phyloP scores from a whole-genome alignment of 2,888 invertebrate species.

The Poecilus cupreus region DNA sequence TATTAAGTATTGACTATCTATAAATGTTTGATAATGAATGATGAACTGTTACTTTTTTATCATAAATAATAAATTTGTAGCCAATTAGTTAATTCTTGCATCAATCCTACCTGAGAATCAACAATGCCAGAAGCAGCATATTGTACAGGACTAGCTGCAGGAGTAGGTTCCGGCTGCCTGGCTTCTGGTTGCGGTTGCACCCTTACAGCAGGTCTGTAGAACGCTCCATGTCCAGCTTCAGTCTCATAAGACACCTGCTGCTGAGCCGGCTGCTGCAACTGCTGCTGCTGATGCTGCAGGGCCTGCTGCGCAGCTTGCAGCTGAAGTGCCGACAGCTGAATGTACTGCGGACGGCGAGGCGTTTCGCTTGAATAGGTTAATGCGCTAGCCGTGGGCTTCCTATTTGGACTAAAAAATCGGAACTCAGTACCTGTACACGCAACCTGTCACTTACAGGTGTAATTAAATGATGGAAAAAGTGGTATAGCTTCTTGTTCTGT shows the following conservation, averaged over 20 bases:
- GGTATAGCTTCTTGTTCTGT: too few relatives aligned
- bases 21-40: too few relatives aligned
- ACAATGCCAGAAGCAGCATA: constrained; percentile 42
- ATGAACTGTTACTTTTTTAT: too few relatives aligned
- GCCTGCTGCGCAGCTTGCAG: constrained; percentile 27
- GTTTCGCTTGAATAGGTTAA: constrained; percentile 29
- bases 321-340: constrained; percentile 45
- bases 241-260: constrained; percentile 42
- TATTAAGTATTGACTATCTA: too few relatives aligned
- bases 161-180: neutral
- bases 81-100: too few relatives aligned
- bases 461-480: neutral
- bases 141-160: constrained; percentile 6
- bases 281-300: constrained; percentile 32
- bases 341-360: constrained; percentile 36
- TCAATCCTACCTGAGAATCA: constrained; percentile 19
- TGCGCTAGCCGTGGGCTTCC: constrained; percentile 30
- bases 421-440: neutral
- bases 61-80: too few relatives aligned
- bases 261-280: constrained; percentile 25
- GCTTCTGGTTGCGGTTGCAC: neutral
- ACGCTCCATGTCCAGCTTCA: constrained; percentile 30
- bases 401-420: constrained; percentile 39
- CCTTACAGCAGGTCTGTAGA: constrained; percentile 14
- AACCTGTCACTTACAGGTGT: neutral